Conservation (phyloP, 1,140 invertebrate species). For the Tachypleus tridentatus region DNA sequence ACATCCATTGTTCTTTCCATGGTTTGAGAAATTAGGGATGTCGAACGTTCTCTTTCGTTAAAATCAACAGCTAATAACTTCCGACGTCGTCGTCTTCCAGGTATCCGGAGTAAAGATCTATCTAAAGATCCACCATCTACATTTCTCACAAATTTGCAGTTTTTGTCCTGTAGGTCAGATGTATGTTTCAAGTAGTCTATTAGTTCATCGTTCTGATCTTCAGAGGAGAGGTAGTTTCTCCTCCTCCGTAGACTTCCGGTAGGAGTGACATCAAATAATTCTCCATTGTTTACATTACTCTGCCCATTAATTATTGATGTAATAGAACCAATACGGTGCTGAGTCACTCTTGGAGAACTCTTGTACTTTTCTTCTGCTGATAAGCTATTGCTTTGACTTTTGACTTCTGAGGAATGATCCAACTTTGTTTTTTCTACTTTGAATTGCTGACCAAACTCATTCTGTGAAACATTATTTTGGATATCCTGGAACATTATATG, state of each 20-base stretch:
- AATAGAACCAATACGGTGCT: constrained; percentile 33
- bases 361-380: constrained; percentile 41
- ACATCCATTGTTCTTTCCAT: constrained; percentile 32
- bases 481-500: constrained; percentile 57
- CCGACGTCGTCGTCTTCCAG: constrained; percentile 50
- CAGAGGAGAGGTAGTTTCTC: constrained; percentile 62
- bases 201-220: constrained; percentile 68
- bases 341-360: constrained; percentile 38
- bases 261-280: constrained; percentile 62
- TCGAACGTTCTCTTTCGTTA: constrained; percentile 52
- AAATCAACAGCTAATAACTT: constrained; percentile 57
- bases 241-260: constrained; percentile 70
- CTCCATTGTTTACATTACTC: constrained; percentile 40
- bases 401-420: constrained; percentile 6
- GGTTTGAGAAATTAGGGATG: constrained; percentile 47
- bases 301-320: constrained; percentile 19
- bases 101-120: constrained; percentile 70
- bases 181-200: constrained; percentile 62
- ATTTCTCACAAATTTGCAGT: constrained; percentile 72
- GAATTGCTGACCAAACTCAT: constrained; percentile 4
- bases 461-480: constrained; percentile 45
- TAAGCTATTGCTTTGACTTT: constrained; percentile 36
- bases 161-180: constrained; percentile 57
- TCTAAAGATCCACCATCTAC: constrained; percentile 52
- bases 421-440: constrained; percentile 6